Evolutionary conservation across 2,797 vertebrate species (phyloP).

Genomic region (Silurus lanzhouensis): DNA sequence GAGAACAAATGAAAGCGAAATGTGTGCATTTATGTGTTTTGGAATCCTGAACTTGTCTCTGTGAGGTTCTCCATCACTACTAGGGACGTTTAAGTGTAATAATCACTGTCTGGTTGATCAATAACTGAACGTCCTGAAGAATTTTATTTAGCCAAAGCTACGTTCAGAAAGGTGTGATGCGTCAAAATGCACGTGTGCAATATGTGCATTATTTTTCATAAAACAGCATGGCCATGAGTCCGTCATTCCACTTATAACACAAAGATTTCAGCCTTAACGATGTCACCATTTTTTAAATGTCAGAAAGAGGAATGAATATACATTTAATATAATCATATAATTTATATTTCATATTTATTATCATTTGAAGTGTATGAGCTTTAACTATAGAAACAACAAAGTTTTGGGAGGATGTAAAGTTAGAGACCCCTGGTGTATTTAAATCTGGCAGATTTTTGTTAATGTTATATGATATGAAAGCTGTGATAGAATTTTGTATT

Average conservation of each 20-base stretch:
- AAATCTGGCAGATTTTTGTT: no score
- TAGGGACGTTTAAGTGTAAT: not conserved
- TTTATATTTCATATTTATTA: no score
- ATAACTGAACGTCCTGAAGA: not conserved
- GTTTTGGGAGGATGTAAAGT: not conserved
- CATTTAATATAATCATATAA: no score
- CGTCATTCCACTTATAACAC: not conserved
- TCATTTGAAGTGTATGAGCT: not conserved
- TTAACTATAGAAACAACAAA: not conserved
- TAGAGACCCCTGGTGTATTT: no score
- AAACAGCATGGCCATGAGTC: not conserved
- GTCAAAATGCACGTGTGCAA: not conserved
- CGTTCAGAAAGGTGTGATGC: not conserved
- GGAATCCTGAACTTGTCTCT: not conserved
- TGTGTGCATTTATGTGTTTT: not conserved
- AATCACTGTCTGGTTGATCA: not conserved
- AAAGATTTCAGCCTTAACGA: not conserved
- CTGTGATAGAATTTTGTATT: no score
- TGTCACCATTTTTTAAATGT: not conserved
- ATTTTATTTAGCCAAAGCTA: not conserved
- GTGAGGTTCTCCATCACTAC: not conserved
- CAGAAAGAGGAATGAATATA: not conserved
- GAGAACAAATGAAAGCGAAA: slow-evolving; percentile 8
- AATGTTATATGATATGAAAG: no score
- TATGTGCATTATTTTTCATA: not conserved